Evolutionary conservation across 2,888 invertebrate genomes (phyloP), one percentile per base, ranked within the genome.

Genomic region (Hermodice carunculata): DNA sequence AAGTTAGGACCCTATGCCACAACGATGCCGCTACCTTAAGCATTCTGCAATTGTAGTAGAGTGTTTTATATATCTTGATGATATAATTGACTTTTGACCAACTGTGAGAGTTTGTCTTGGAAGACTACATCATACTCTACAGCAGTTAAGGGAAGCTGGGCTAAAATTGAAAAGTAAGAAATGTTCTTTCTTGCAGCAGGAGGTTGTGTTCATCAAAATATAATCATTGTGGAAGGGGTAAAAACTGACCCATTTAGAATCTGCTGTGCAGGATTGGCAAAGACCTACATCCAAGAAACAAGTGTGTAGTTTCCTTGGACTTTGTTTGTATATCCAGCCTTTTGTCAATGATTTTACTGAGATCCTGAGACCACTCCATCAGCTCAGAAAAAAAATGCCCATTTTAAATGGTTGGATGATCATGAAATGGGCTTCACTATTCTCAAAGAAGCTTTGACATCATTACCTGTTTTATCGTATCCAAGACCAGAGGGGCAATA

Each of bases 161-260:
- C 56, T 80, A 24, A 74, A 64, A 37, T 32, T 78, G 8, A 70
- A 75, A 48, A 66, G 70, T 1, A 65, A 49, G 26, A 78, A 78
- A 58, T 76, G 76, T 57, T 19, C 28, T 22, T 59, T 75, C 8
- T 58, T 58, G 26, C 32, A 28, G 52, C 29, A 51, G 31, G 59
- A 64, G 32, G 56, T 66, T 6, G 24, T 24, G 17, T 66, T 43
- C 31, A 29, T 66, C 22, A 61, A 43, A 61, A 65, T 40, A 31
- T 62, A 14, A 51, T 62, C 11, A 37, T 34, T 14, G 14, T 24
- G 34, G n/a, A 44, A 22, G 61, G 65, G 2, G 26, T 65, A 1
- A 5, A 19, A 24, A 42, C 54, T 24, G 65, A 59, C 19, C 61
- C 61, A n/a, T 19, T 31, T 5, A 66, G 62, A 31, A 43, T 48